Evolutionary conservation across 1,140 invertebrate species (phyloP).

Genomic region (Globodera rostochiensis): DNA sequence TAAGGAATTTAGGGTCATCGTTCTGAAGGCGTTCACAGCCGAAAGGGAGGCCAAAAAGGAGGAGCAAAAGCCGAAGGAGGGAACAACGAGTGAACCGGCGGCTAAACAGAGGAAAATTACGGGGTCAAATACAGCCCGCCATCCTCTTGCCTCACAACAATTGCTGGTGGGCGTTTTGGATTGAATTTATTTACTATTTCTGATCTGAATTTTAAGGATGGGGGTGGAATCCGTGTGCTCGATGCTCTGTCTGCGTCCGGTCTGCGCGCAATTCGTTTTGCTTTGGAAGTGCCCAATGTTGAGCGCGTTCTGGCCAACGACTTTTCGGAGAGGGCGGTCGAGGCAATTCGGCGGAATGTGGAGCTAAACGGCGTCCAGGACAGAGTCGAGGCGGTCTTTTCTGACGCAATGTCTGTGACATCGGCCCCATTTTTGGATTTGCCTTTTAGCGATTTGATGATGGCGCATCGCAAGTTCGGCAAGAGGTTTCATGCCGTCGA

Average conservation of each 20-base stretch:
- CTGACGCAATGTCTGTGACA: constrained; percentile 78
- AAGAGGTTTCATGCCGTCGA: constrained; percentile 86
- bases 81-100: constrained; percentile 23
- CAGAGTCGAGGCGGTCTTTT: constrained; percentile 75
- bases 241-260: constrained; percentile 95
- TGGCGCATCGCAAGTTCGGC: constrained; percentile 73
- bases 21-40: constrained; percentile 51
- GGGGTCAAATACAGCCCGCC: constrained; percentile 15
- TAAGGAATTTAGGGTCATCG: constrained; percentile 51
- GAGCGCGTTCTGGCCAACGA: constrained; percentile 87
- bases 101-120: constrained; percentile 43
- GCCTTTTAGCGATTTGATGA: constrained; percentile 79
- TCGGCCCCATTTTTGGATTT: constrained; percentile 3
- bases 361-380: constrained; percentile 77
- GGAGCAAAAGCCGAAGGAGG: constrained; percentile 24
- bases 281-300: constrained; percentile 84
- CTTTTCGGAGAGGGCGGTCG: constrained; percentile 81
- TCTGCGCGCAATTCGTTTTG: constrained; percentile 90
- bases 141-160: not conserved
- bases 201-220: constrained; percentile 8
- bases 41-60: constrained; percentile 39
- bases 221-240: constrained; percentile 71
- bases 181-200: constrained; percentile 28
- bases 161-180: not conserved
- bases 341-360: constrained; percentile 82